These are phyloP conservation scores for Lophotriccus pileatus DNA, from an alignment of 2,797 vertebrate genomes.

Conservation along the genomic window DNA sequence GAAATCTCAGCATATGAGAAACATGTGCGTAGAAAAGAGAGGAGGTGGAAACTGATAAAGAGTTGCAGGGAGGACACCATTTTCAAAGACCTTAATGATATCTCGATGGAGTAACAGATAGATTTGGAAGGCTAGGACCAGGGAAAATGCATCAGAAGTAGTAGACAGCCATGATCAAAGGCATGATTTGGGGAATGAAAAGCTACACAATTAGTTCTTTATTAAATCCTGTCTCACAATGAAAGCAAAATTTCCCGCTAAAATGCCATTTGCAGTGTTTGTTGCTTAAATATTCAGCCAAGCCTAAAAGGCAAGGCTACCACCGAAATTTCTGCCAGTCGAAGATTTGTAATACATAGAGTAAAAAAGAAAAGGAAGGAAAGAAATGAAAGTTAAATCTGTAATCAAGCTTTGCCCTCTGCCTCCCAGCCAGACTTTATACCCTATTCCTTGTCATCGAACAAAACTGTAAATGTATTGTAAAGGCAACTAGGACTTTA, in stretches of 20 bases:
- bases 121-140: background rate
- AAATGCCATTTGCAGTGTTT: background rate
- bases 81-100: background rate
- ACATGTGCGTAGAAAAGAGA: background rate
- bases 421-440: background rate
- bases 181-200: background rate
- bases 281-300: background rate
- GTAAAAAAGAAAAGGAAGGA: background rate
- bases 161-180: background rate
- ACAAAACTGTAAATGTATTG: background rate
- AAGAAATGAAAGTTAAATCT: background rate
- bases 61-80: background rate
- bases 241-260: background rate
- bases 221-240: background rate
- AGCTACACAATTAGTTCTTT: background rate
- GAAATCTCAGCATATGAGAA: background rate
- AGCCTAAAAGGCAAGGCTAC: background rate
- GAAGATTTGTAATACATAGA: background rate
- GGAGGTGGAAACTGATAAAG: background rate
- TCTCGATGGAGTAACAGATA: background rate
- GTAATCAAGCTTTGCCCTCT: background rate
- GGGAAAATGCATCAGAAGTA: background rate
- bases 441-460: background rate
- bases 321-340: background rate
- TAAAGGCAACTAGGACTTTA: background rate